Percentiles rank a stretch among this genome's conserved stretches.
phyloP scores from a whole-genome alignment of 2,797 vertebrate species.

The Taeniopygia guttata region DNA sequence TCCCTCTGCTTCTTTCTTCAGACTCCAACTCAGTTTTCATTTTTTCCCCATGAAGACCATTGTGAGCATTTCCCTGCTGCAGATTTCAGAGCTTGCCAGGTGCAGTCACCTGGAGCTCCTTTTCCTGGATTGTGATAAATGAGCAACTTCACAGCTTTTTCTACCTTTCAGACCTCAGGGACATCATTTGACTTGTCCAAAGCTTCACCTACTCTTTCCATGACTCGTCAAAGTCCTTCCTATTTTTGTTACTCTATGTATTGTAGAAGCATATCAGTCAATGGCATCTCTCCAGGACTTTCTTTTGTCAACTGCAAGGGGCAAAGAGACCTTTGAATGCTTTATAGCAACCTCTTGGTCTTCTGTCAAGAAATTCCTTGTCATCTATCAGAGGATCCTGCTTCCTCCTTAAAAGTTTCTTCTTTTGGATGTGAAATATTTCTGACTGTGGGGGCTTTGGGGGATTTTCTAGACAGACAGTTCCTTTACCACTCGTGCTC shows the following conservation, averaged over 20 bases:
- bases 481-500: neutral
- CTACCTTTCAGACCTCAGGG: neutral
- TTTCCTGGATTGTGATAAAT: neutral
- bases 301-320: neutral
- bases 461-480: neutral
- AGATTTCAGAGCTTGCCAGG: neutral
- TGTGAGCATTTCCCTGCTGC: neutral
- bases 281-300: neutral
- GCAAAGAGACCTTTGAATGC: neutral
- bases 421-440: neutral
- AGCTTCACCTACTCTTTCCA: neutral
- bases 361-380: slow-evolving; percentile 21
- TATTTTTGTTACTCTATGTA: neutral
- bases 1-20: neutral
- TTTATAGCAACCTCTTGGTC: neutral
- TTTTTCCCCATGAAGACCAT: neutral
- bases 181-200: neutral
- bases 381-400: neutral
- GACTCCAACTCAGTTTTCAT: neutral
- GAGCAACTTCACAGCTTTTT: neutral
- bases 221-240: neutral
- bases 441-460: neutral
- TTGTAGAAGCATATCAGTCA: neutral
- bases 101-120: neutral
- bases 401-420: neutral